Evolutionary conservation across 2,113 vertebrate species (phyloP).

Genomic region (Ancistrus triradiatus): DNA sequence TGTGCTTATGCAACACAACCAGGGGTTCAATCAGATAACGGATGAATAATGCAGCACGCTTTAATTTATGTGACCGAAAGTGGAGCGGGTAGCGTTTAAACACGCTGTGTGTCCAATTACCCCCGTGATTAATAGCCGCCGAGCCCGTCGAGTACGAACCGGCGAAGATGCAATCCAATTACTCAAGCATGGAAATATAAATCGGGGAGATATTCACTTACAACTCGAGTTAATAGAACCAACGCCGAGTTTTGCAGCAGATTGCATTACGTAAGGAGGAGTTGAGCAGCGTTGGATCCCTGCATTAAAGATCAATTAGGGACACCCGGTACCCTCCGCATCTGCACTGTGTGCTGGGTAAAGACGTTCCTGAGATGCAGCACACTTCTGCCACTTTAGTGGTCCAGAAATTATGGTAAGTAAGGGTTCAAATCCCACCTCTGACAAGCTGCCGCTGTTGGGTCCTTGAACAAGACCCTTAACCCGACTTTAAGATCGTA

Average conservation of each 20-base stretch:
- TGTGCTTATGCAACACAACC: slow-evolving; percentile 50
- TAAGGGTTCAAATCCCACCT: too few species aligned
- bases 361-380: too few species aligned
- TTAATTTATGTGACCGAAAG: slow-evolving; percentile 64
- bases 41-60: slow-evolving; percentile 57
- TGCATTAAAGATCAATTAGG: slow-evolving; percentile 24
- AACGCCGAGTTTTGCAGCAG: slow-evolving; percentile 32
- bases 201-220: slow-evolving; percentile 53
- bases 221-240: slow-evolving; percentile 45
- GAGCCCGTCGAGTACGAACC: slow-evolving; percentile 53
- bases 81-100: slow-evolving; percentile 62
- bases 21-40: slow-evolving; percentile 56
- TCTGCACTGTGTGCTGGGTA: background rate
- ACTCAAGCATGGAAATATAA: slow-evolving; percentile 51
- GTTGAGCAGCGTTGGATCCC: background rate
- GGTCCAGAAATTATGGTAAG: too few species aligned
- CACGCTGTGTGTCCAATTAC: slow-evolving; percentile 67
- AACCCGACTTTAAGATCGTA: too few species aligned
- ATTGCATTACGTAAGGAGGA: slow-evolving; percentile 15
- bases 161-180: slow-evolving; percentile 62
- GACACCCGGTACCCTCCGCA: slow-evolving; percentile 10
- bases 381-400: too few species aligned
- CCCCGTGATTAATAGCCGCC: slow-evolving; percentile 66
- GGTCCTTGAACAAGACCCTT: too few species aligned
- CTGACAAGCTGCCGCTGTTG: too few species aligned